Conservation (phyloP, 2,113 vertebrate species). For the Vombatus ursinus region DNA sequence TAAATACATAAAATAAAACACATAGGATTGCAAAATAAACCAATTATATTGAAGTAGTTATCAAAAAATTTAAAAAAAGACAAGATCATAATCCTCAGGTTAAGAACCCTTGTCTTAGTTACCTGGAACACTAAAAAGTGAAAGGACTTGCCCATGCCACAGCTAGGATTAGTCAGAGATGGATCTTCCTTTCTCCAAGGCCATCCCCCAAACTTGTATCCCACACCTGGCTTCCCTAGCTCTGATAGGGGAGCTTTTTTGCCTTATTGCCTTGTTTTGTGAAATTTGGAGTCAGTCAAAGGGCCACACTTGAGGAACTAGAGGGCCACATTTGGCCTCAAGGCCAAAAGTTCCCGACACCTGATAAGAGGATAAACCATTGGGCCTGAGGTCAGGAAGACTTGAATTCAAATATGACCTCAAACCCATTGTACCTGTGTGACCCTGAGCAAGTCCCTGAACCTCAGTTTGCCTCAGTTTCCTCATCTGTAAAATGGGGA, state of each 20-base stretch:
- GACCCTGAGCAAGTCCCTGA: background rate
- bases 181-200: background rate
- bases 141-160: background rate
- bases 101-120: background rate
- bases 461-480: background rate
- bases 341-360: no score
- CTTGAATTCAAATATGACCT: background rate
- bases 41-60: background rate
- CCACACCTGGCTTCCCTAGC: background rate
- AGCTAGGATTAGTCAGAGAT: background rate
- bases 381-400: background rate
- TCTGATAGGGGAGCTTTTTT: background rate
- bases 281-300: no score
- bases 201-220: background rate
- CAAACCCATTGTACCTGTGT: background rate
- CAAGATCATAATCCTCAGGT: background rate
- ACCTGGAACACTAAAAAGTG: background rate
- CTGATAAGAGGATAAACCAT: background rate
- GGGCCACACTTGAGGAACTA: no score
- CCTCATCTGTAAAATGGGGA: background rate
- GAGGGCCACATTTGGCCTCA: no score
- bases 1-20: background rate
- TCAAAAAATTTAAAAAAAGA: background rate
- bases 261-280: background rate
- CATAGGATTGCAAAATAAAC: background rate